Base-by-base conservation (phyloP, 2,113 vertebrate genomes). In the Engraulis encrasicolus region DNA sequence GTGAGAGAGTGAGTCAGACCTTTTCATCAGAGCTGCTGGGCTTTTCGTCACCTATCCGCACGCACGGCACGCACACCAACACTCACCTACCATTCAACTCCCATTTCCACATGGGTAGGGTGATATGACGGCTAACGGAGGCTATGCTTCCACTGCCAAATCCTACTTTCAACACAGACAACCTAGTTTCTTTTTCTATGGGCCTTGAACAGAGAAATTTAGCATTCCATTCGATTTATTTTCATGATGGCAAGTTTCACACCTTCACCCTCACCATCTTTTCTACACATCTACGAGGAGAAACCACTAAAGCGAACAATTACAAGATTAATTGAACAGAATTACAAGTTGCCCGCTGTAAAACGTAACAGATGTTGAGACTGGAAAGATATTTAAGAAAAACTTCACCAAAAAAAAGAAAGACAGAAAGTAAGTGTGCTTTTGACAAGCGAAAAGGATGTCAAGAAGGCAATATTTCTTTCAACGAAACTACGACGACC, bases 1-100 rank as follows among this genome's bases (percentile, higher is more conserved):
- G n/a, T n/a, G n/a, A n/a, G n/a, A n/a, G n/a, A n/a, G 58, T 74
- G 85, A 82, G 74, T 31, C 27, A 31, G 2, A 74, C 27, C 66
- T 31, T 20, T 5, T 74, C 27, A 34, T 14, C 66, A 31, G 66
- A n/a, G 27, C 66, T 74, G 66, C 66, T 74, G 27, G 66, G 27
- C 27, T 66, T 66, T 66, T 66, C 58, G 31, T 23, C 23, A 3
- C 7, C 15, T 36, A 12, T 14, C 12, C 23, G 31, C 27, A 15
- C 23, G 23, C 23, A 27, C 12, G 14, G 31, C 27, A 15, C 23
- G 23, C 66, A 34, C 27, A 66, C 66, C 2, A 31, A 12, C 11
- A 6, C 23, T 66, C 58, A 66, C n/a, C 23, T 74, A 45, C 66
- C 66, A 74, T 74, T 74, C 66, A 74, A 15, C 40, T 45, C 4